These are phyloP conservation scores for Diprion similis DNA, from an alignment of 1,140 invertebrate genomes.

Conservation along the genomic window DNA sequence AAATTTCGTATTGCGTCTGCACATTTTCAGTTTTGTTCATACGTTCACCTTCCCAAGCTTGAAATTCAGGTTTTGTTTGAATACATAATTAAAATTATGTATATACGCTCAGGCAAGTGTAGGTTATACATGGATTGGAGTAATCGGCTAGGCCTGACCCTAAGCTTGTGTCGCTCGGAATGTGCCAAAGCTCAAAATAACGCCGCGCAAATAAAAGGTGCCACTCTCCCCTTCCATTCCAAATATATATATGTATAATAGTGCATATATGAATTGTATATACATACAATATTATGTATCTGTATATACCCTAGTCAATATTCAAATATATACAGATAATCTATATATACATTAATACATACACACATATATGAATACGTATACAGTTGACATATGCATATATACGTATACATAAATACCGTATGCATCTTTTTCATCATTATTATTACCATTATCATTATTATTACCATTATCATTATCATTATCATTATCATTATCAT, in stretches of 20 bases:
- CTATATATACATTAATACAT: background rate
- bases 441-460: too few species aligned
- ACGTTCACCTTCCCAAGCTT: background rate
- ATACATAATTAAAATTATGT: background rate
- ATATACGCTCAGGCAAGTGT: background rate
- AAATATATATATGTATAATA: too few species aligned
- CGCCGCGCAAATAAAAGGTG: too few species aligned
- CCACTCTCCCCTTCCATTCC: too few species aligned
- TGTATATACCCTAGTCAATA: background rate
- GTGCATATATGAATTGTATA: background rate
- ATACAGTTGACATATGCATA: too few species aligned
- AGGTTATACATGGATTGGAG: background rate
- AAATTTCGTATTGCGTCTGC: background rate
- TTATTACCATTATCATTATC: too few species aligned
- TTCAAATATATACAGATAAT: conserved; percentile 8
- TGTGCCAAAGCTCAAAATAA: too few species aligned
- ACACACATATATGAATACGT: background rate
- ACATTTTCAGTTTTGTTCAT: background rate
- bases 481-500: too few species aligned
- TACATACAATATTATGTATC: too few species aligned
- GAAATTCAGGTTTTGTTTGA: background rate
- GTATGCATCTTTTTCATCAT: too few species aligned
- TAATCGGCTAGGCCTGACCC: background rate
- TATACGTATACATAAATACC: too few species aligned
- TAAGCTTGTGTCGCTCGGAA: background rate